Evolutionary conservation across 2,113 vertebrate species (phyloP).

Genomic region (Setophaga petechia): DNA sequence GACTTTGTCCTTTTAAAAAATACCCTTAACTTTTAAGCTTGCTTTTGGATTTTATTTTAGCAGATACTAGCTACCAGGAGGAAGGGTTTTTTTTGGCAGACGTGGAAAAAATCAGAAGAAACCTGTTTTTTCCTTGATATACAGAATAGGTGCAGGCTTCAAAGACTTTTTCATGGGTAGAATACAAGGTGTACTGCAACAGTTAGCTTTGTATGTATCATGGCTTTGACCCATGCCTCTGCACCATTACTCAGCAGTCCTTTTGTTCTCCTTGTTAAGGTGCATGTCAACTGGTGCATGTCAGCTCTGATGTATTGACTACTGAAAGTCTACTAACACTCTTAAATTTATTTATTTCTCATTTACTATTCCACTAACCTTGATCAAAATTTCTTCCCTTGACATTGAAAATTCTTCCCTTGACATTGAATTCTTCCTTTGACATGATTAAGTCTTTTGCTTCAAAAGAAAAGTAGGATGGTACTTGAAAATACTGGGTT

Average conservation of each 20-base stretch:
- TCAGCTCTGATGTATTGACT: background rate
- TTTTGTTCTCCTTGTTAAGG: background rate
- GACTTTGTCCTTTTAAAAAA: background rate
- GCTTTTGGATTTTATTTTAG: background rate
- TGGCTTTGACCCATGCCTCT: background rate
- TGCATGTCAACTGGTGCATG: accelerated
- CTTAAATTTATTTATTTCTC: background rate
- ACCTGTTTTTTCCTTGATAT: background rate
- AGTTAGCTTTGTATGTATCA: background rate
- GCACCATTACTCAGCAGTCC: background rate
- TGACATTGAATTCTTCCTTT: background rate
- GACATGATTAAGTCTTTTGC: background rate
- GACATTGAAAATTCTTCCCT: background rate
- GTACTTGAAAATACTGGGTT: background rate
- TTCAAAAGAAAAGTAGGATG: background rate
- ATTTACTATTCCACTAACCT: background rate
- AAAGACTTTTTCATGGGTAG: background rate
- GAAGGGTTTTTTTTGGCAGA: background rate
- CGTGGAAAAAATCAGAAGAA: background rate
- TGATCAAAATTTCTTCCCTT: background rate
- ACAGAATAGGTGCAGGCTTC: background rate
- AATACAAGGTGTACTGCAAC: background rate
- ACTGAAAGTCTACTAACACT: background rate
- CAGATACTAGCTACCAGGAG: background rate
- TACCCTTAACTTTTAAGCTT: background rate